phyloP scores from a whole-genome alignment of 2,888 invertebrate species.

The Terebella lapidaria region DNA sequence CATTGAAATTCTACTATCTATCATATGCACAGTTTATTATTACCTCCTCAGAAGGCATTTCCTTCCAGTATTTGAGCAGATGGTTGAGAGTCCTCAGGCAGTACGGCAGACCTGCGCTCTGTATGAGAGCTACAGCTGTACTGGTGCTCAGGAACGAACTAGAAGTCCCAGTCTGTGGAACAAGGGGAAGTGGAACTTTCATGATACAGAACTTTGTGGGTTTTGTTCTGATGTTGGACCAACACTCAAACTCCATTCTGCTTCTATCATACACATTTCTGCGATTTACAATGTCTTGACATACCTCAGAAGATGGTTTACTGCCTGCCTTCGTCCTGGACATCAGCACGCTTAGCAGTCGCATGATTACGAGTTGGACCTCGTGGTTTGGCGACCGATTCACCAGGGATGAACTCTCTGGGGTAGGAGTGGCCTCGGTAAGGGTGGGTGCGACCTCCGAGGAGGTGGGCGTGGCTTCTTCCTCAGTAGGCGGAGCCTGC shows the following conservation, averaged over 20 bases:
- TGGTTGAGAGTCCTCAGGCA: conserved; percentile 69
- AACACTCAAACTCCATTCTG: too few relatives aligned
- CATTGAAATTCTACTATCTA: too few relatives aligned
- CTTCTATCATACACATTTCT: too few relatives aligned
- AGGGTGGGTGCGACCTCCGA: too few relatives aligned
- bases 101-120: conserved; percentile 68
- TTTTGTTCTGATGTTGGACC: too few relatives aligned
- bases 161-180: too few relatives aligned
- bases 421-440: neutral
- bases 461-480: too few relatives aligned
- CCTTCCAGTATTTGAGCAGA: conserved; percentile 58
- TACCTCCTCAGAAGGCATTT: conserved; percentile 42
- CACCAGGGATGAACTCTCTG: too few relatives aligned
- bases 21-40: too few relatives aligned
- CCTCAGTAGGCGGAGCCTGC: conserved; percentile 2
- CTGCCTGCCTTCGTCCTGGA: conserved; percentile 45
- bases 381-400: conserved; percentile 61
- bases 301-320: conserved; percentile 56
- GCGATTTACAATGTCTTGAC: too few relatives aligned
- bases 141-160: conserved; percentile 63
- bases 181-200: too few relatives aligned
- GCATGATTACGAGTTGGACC: conserved; percentile 74
- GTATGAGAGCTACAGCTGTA: conserved; percentile 67
- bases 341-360: conserved; percentile 68
- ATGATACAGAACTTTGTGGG: too few relatives aligned